Conservation (phyloP, 2,888 invertebrate species). For the Diaphora mendica region DNA sequence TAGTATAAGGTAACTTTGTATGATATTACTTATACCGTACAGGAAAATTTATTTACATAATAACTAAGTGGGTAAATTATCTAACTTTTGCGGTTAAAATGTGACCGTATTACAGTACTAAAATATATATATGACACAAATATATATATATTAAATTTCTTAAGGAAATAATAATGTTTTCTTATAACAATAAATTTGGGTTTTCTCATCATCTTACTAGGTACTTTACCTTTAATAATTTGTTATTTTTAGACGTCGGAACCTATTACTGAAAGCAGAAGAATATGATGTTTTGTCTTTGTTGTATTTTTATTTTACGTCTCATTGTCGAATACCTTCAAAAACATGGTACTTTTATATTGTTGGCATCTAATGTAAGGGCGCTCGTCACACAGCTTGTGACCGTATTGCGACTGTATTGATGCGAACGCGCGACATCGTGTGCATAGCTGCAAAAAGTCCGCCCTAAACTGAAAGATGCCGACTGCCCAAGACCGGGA, state of each 20-base stretch:
- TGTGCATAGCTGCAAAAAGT: too few relatives aligned
- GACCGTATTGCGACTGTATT: too few relatives aligned
- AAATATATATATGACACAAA: neutral
- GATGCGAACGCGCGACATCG: too few relatives aligned
- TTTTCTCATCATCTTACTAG: neutral
- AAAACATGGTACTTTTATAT: too few relatives aligned
- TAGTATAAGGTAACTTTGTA: slow-evolving; percentile 3
- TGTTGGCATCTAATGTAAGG: too few relatives aligned
- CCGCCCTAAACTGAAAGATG: too few relatives aligned
- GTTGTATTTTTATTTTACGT: neutral
- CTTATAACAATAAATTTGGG: neutral
- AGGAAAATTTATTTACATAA: slow-evolving; percentile 6
- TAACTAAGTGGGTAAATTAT: neutral
- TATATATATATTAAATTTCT: neutral
- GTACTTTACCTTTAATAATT: neutral
- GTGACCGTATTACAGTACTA: neutral
- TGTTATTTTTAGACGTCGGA: neutral
- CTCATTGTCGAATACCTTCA: neutral
- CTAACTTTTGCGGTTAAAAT: slow-evolving; percentile 10
- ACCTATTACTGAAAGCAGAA: neutral
- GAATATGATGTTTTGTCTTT: neutral
- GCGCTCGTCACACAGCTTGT: too few relatives aligned
- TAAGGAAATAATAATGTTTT: neutral
- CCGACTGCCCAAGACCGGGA: too few relatives aligned
- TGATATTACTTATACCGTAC: neutral